Conservation (phyloP, 2,888 invertebrate species). For the Ischnus inquisitorius region DNA sequence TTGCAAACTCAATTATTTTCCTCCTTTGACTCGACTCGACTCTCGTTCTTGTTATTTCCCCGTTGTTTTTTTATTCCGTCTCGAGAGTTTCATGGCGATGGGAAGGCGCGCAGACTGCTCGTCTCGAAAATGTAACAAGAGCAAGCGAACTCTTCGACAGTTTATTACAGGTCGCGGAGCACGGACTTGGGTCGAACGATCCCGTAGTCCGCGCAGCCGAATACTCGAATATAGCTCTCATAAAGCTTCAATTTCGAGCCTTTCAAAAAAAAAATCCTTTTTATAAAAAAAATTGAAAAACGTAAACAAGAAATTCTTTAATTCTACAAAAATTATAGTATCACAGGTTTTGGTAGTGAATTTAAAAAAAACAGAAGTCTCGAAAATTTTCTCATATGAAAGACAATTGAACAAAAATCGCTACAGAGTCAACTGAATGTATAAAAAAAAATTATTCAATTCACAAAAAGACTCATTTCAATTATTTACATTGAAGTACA, state of each 20-base stretch:
- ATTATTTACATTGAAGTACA: no score
- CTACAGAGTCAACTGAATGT: no score
- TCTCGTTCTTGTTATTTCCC: neutral
- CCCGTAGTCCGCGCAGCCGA: constrained; percentile 8
- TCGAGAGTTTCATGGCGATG: neutral
- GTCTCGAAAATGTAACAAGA: constrained; percentile 54
- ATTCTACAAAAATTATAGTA: no score
- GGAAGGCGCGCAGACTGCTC: constrained; percentile 11
- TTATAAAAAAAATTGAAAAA: neutral
- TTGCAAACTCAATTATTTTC: constrained; percentile 46
- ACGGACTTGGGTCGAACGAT: constrained; percentile 29
- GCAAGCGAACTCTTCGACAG: constrained; percentile 28
- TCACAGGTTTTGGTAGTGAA: no score
- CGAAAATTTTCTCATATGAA: no score
- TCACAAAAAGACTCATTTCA: no score
- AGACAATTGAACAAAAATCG: no score
- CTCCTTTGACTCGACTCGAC: neutral
- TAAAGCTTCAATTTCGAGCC: no score
- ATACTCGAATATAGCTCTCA: neutral
- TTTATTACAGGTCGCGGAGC: constrained; percentile 52
- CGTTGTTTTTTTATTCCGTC: neutral
- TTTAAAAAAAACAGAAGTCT: no score
- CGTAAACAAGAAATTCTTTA: no score
- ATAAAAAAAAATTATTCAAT: no score
- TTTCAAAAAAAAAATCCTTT: no score